These are phyloP conservation scores for Bryconaethiops microstoma DNA, from an alignment of 2,797 vertebrate genomes.

Conservation along the genomic window DNA sequence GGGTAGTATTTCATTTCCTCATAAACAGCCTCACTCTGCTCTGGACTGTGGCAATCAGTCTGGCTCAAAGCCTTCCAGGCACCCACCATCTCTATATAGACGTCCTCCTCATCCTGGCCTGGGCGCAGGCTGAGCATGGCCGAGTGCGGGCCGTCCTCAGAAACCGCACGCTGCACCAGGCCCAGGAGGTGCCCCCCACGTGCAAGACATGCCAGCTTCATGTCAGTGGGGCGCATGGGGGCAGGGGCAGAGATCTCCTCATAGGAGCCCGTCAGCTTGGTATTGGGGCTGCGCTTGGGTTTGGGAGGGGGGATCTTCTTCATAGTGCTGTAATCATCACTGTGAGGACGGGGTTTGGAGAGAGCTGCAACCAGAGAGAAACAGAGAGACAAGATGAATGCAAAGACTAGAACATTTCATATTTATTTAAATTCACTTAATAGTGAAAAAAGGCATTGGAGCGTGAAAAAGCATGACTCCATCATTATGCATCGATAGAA, in stretches of 20 bases:
- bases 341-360: conserved; percentile 91
- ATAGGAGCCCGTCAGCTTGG: conserved; percentile 91
- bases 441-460: too few species aligned
- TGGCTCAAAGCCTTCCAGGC: conserved; percentile 76
- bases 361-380: conserved; percentile 71
- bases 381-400: neutral
- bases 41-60: conserved; percentile 80
- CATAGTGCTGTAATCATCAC: conserved; percentile 95
- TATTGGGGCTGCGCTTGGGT: conserved; percentile 94
- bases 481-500: neutral
- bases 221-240: conserved; percentile 79
- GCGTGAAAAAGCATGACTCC: neutral
- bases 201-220: conserved; percentile 77
- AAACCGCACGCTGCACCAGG: conserved; percentile 75
- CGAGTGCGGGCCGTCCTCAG: conserved; percentile 76
- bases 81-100: conserved; percentile 96
- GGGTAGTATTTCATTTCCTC: conserved; percentile 96
- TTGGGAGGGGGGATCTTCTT: conserved; percentile 97
- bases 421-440: too few species aligned
- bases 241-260: conserved; percentile 86
- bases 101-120: conserved; percentile 84
- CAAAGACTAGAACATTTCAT: neutral
- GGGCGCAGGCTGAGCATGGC: conserved; percentile 73
- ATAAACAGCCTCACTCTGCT: conserved; percentile 91
- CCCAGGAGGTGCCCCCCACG: conserved; percentile 72